Percentiles rank a stretch among this genome's conserved stretches.
phyloP scores from a whole-genome alignment of 2,113 vertebrate species.

The Charina bottae region DNA sequence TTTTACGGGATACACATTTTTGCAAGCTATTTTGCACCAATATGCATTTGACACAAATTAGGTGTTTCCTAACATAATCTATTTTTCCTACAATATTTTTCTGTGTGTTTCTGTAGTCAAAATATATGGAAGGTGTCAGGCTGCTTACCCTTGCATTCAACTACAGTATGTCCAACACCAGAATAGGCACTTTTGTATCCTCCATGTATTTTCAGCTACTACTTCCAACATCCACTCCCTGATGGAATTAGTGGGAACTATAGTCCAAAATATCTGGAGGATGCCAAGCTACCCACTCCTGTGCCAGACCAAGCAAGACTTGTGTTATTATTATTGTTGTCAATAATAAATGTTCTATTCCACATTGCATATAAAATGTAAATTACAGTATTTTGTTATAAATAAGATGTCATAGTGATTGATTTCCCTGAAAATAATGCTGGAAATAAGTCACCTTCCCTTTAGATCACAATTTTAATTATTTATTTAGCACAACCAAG shows the following conservation, averaged over 20 bases:
- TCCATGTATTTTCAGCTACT: not conserved
- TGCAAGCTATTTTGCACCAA: not conserved
- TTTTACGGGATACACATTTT: not conserved
- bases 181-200: not conserved
- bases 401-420: constrained; percentile 5
- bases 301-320: not conserved
- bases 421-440: constrained; percentile 52
- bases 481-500: constrained; percentile 43
- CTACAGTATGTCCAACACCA: not conserved
- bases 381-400: constrained; percentile 49
- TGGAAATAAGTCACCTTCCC: constrained; percentile 49
- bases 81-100: not conserved
- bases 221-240: not conserved
- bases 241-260: not conserved
- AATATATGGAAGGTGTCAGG: not conserved
- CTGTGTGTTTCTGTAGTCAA: not conserved
- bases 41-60: not conserved
- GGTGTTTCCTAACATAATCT: not conserved
- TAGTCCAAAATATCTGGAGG: not conserved
- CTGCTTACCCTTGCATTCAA: not conserved
- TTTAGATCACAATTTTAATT: constrained; percentile 60
- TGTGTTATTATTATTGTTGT: constrained; percentile 34
- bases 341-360: constrained; percentile 60
- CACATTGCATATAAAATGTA: constrained; percentile 45
- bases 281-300: not conserved